Percentiles rank a stretch among this genome's conserved stretches.
phyloP scores from a whole-genome alignment of 2,797 vertebrate species.

The Capromys pilorides region DNA sequence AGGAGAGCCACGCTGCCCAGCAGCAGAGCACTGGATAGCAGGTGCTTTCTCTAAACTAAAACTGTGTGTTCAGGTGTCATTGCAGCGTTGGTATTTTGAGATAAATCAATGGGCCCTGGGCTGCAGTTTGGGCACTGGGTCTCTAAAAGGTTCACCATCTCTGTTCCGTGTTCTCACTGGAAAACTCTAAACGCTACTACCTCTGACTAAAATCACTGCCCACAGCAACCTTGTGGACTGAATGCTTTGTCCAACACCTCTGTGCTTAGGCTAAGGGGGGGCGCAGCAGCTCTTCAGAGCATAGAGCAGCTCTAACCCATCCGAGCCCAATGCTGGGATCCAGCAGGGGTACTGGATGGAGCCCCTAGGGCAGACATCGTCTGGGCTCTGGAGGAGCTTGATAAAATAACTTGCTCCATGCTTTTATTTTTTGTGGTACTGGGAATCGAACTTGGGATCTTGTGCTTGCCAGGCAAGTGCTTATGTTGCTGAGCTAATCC shows the following conservation, averaged over 20 bases:
- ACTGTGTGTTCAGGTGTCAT: not conserved
- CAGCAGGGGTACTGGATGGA: not conserved
- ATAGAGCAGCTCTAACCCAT: not conserved
- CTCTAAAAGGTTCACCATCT: not conserved
- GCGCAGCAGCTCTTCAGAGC: not conserved
- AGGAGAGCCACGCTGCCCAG: not conserved
- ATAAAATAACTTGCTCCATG: not conserved
- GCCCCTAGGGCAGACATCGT: not conserved
- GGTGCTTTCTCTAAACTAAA: not conserved
- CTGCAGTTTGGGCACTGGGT: not conserved
- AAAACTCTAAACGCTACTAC: not conserved
- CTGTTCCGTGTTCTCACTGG: not conserved
- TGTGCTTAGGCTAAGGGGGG: not conserved
- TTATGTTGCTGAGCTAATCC: no score
- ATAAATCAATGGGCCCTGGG: not conserved
- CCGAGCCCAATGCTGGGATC: not conserved
- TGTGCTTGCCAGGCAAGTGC: no score
- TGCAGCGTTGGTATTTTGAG: not conserved
- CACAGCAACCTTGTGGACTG: not conserved
- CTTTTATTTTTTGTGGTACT: no score
- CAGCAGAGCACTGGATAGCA: not conserved
- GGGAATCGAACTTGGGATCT: no score
- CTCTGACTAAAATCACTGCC: no score
- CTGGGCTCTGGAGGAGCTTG: not conserved
- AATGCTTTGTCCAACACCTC: not conserved